phyloP scores from a whole-genome alignment of 2,797 vertebrate species.

The Myripristis murdjan region DNA sequence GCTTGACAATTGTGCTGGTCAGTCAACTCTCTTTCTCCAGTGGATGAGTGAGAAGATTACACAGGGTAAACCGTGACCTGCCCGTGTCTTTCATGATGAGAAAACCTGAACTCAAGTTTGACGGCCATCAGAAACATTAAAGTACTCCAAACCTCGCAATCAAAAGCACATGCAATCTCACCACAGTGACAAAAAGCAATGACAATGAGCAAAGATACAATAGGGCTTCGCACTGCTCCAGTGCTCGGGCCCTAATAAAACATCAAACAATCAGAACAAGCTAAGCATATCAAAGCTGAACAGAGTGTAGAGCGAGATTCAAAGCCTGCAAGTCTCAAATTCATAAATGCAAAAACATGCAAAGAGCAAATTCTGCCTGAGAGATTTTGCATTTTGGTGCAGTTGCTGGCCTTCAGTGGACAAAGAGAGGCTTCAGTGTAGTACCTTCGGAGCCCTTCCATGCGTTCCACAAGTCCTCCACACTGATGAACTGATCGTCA shows the following conservation, averaged over 20 bases:
- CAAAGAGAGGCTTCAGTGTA: background rate
- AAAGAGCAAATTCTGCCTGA: constrained; percentile 8
- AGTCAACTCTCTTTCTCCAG: constrained; percentile 32
- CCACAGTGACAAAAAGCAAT: constrained; percentile 3
- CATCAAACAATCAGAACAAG: constrained; percentile 1
- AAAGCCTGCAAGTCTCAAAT: background rate
- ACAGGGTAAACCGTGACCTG: background rate
- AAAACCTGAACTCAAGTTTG: background rate
- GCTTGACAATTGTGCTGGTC: constrained; percentile 28
- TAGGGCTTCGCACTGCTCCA: no score
- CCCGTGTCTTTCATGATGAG: constrained; percentile 1
- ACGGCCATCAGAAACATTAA: background rate
- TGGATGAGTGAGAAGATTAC: constrained; percentile 29
- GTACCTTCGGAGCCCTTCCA: constrained; percentile 97
- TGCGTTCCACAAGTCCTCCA: constrained; percentile 97
- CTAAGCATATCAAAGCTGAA: constrained; percentile 2
- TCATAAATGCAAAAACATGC: background rate
- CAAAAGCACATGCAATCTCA: background rate
- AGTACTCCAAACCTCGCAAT: background rate
- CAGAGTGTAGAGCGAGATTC: constrained; percentile 12
- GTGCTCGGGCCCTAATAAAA: background rate
- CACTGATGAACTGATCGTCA: constrained; percentile 97
- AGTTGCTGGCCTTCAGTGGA: background rate
- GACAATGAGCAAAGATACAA: background rate
- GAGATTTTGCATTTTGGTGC: constrained; percentile 10